Evolutionary conservation across 2,888 invertebrate species (phyloP), one percentile per base, ranked within the genome.

Genomic region (Priocnemis perturbator): DNA sequence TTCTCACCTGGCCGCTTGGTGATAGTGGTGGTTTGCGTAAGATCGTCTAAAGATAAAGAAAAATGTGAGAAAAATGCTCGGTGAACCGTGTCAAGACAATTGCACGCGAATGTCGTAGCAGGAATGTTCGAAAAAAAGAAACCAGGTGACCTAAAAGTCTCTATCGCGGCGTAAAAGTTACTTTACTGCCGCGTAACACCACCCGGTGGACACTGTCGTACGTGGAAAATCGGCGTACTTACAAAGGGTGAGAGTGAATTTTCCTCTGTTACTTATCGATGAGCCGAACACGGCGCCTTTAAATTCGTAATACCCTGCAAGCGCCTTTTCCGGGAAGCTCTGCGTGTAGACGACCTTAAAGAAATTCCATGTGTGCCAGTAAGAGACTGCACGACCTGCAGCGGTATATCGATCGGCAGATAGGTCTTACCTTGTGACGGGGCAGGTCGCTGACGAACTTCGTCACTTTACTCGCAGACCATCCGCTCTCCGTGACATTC

Each of bases 321-420:
- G 89, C 83, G 91, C 92, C 83, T 96, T 96, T 81, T 95, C 95
- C 0, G 96, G 96, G 86, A 96, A 96, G 86, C 94, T 94, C 88
- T 96, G 96, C 0, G 95, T 93, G 83, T 95, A 95, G 67, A 94
- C 91, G 2, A 96, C 84, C 89, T 89, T 69, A 65, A 77, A 74
- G 50, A 50, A 58, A 5, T 26, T 26, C 71, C 44, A 59, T 58
- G 63, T 3, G 26, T 26, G 26, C 26, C 5, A 5, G 26, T 26
- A 3, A 26, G 37, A 37, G 37, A 37, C 7, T 37, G 37, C 14
- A 37, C 11, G 37, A 11, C 26, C 2, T 26, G 26, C 26, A 5
- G 26, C 26, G 5, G 26, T n/a, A 5, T 26, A 26, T 26, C 26
- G 26, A 26, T 26, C 26, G 26, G 5, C 5, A 26, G 26, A 26